A percentile compares a stretch with the other conserved stretches of the same genome.
Conservation (phyloP, 2,797 vertebrate species). For the Macroramphosus scolopax region DNA sequence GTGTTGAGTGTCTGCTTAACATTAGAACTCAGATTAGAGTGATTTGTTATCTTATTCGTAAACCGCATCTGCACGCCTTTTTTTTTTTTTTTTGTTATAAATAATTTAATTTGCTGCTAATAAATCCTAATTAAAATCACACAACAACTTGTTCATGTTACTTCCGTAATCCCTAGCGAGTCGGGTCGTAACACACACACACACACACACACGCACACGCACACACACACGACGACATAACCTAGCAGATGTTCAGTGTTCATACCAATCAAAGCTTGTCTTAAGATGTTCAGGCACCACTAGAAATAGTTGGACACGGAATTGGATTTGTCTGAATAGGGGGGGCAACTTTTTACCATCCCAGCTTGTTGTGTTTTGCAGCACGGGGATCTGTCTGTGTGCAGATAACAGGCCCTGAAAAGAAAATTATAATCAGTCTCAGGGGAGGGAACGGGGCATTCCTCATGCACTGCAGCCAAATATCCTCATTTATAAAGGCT, state of each 20-base stretch:
- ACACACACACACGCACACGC: too few relatives aligned
- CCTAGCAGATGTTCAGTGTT: conserved; percentile 19
- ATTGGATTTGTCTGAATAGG: conserved; percentile 17
- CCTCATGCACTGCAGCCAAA: conserved; percentile 36
- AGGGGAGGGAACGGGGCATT: conserved; percentile 31
- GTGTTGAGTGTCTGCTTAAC: too few relatives aligned
- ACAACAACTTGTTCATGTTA: too few relatives aligned
- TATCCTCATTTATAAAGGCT: conserved; percentile 50
- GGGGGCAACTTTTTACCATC: conserved; percentile 26
- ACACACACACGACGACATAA: too few relatives aligned
- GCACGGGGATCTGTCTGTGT: conserved; percentile 47
- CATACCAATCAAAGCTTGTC: conserved; percentile 13
- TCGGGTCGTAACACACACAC: too few relatives aligned
- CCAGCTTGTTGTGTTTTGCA: conserved; percentile 45
- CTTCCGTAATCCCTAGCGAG: too few relatives aligned
- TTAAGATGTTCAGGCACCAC: conserved; percentile 13
- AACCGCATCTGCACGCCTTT: too few relatives aligned
- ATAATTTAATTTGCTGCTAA: too few relatives aligned
- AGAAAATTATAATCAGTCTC: conserved; percentile 60
- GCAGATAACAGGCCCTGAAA: conserved; percentile 48
- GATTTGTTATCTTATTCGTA: too few relatives aligned
- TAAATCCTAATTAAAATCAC: too few relatives aligned
- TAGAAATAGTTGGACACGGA: conserved; percentile 30
- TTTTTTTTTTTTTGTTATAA: too few relatives aligned
- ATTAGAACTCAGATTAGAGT: too few relatives aligned